These are phyloP conservation scores for Andrena hattorfiana DNA, from an alignment of 2,888 invertebrate species.

Conservation along the genomic window DNA sequence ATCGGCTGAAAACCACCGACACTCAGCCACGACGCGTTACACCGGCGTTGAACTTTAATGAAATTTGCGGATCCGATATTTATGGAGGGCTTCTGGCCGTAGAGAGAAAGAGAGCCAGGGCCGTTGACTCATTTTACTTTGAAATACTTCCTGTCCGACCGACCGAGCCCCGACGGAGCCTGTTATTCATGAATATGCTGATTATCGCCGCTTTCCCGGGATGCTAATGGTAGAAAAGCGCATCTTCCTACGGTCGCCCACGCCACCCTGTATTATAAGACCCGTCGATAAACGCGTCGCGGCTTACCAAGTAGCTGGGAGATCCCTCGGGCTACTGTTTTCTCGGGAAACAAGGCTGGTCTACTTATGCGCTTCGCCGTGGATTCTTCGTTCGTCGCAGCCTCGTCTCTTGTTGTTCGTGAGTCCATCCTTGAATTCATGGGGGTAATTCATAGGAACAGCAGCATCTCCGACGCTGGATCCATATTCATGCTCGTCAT, in stretches of 20 bases:
- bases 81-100: conserved; percentile 62
- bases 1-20: conserved; percentile 53
- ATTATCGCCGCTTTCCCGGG: conserved; percentile 65
- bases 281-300: conserved; percentile 38
- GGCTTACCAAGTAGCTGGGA: conserved; percentile 20
- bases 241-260: conserved; percentile 18
- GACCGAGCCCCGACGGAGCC: conserved; percentile 34
- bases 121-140: conserved; percentile 72
- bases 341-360: conserved; percentile 12
- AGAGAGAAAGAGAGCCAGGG: not conserved
- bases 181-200: conserved; percentile 78
- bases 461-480: not conserved
- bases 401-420: not conserved
- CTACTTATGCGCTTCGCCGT: not conserved
- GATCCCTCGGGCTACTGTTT: conserved; percentile 12
- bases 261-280: conserved; percentile 37
- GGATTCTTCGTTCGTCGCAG: not conserved
- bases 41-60: conserved; percentile 58
- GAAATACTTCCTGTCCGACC: conserved; percentile 69
- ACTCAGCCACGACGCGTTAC: conserved; percentile 19
- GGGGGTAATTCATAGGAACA: not conserved
- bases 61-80: conserved; percentile 69
- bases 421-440: not conserved
- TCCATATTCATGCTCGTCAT: not conserved
- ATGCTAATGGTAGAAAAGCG: conserved; percentile 57